These are phyloP conservation scores for Struthio camelus DNA, from an alignment of 2,113 vertebrate genomes.

Conservation along the genomic window DNA sequence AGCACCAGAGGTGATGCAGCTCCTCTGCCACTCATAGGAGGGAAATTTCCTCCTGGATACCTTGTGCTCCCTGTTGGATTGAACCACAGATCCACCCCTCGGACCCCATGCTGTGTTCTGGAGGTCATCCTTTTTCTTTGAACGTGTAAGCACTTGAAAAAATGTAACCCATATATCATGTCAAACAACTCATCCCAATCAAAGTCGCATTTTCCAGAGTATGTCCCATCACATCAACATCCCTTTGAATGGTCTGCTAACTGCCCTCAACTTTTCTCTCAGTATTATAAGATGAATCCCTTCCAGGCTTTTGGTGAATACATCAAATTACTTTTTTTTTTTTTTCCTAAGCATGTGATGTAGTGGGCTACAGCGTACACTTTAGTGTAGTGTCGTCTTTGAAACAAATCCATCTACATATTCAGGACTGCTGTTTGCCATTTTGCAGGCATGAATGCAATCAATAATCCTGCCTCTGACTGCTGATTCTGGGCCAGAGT, in stretches of 20 bases:
- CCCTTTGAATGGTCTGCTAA: not conserved
- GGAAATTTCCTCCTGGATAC: too few species aligned
- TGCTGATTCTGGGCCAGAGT: not conserved
- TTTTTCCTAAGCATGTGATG: not conserved
- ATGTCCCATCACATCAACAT: conserved; percentile 21
- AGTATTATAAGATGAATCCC: conserved; percentile 10
- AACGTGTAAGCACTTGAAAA: not conserved
- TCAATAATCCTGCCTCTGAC: accelerated
- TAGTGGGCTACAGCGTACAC: not conserved
- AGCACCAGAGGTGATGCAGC: not conserved
- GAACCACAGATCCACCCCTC: not conserved
- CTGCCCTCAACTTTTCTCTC: not conserved
- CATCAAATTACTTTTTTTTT: not conserved
- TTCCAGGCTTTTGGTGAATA: not conserved
- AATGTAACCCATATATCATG: not conserved
- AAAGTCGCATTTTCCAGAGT: not conserved
- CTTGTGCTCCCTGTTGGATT: not conserved
- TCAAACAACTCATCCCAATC: not conserved
- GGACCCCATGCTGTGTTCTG: not conserved
- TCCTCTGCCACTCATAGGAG: not conserved
- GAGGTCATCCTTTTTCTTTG: not conserved
- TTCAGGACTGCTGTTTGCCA: not conserved
- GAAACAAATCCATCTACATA: not conserved
- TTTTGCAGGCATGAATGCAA: not conserved
- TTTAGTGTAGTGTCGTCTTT: not conserved